phyloP scores from a whole-genome alignment of 2,888 invertebrate species.

The Leucoptera coffeella region DNA sequence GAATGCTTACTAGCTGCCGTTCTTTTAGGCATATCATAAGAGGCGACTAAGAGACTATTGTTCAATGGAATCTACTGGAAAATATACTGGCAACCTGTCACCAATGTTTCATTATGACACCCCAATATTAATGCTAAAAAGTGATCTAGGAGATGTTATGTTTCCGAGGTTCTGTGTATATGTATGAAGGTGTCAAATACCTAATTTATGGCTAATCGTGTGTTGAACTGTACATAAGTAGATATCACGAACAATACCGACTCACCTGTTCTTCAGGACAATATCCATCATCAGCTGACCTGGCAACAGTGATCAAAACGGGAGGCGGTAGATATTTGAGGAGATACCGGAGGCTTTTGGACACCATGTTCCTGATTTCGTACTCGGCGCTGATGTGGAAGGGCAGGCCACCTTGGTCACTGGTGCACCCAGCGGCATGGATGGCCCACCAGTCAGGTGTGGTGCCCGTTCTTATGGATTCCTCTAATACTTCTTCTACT shows the following conservation, averaged over 20 bases:
- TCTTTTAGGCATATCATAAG: too few relatives aligned
- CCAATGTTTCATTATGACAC: too few relatives aligned
- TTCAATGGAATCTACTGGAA: too few relatives aligned
- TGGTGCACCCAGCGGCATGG: slow-evolving; percentile 83
- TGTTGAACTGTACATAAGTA: too few relatives aligned
- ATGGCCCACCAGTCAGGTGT: slow-evolving; percentile 74
- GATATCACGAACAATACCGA: too few relatives aligned
- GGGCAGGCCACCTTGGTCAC: slow-evolving; percentile 79
- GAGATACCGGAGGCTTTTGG: slow-evolving; percentile 50
- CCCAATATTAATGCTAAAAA: too few relatives aligned
- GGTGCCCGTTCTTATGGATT: slow-evolving; percentile 49
- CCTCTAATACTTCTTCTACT: slow-evolving; percentile 33
- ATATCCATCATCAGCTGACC: slow-evolving; percentile 85
- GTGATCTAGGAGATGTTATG: too few relatives aligned
- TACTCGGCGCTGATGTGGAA: slow-evolving; percentile 69
- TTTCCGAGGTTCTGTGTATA: too few relatives aligned
- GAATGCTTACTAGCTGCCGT: too few relatives aligned
- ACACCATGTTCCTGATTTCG: slow-evolving; percentile 60
- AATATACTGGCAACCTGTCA: too few relatives aligned
- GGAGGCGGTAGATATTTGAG: slow-evolving; percentile 56
- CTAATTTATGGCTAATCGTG: neutral
- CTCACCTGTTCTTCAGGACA: slow-evolving; percentile 71
- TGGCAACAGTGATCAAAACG: slow-evolving; percentile 67
- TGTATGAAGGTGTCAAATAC: neutral
- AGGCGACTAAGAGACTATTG: neutral